Percentiles rank a stretch among this genome's conserved stretches.
Evolutionary conservation across 2,888 invertebrate genomes (phyloP).

Genomic region (Trichogramma evanescens): DNA sequence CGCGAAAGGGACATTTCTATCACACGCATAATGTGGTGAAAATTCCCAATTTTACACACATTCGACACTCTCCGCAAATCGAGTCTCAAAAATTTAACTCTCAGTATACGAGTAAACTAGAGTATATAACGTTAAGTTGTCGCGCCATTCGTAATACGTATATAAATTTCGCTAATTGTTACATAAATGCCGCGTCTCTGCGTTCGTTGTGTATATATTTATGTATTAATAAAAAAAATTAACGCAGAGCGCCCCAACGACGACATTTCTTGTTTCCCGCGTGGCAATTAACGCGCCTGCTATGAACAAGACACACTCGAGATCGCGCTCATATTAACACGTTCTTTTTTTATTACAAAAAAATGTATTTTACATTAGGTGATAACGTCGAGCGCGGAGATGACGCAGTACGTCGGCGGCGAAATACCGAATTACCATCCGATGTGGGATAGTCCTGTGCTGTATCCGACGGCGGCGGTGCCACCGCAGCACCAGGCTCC

Average conservation of each 20-base stretch:
- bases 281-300: neutral
- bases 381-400: slow-evolving; percentile 31
- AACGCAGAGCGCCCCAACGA: neutral
- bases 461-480: slow-evolving; percentile 37
- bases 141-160: no score
- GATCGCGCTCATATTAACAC: no score
- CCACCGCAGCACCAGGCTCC: slow-evolving; percentile 23
- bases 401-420: slow-evolving; percentile 43
- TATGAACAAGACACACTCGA: no score
- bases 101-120: no score
- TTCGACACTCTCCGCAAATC: no score
- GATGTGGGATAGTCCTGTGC: slow-evolving; percentile 44
- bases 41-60: no score
- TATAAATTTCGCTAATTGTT: no score
- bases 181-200: no score
- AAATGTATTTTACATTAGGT: slow-evolving; percentile 1
- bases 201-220: neutral
- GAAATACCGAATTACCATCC: slow-evolving; percentile 39
- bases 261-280: neutral
- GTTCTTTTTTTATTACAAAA: neutral
- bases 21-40: no score
- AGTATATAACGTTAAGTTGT: no score
- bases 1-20: neutral
- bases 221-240: neutral
- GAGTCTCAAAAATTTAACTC: no score